A percentile compares a stretch with the other conserved stretches of the same genome.
These are phyloP conservation scores for Emys orbicularis DNA, from an alignment of 2,797 vertebrate species.

Conservation along the genomic window DNA sequence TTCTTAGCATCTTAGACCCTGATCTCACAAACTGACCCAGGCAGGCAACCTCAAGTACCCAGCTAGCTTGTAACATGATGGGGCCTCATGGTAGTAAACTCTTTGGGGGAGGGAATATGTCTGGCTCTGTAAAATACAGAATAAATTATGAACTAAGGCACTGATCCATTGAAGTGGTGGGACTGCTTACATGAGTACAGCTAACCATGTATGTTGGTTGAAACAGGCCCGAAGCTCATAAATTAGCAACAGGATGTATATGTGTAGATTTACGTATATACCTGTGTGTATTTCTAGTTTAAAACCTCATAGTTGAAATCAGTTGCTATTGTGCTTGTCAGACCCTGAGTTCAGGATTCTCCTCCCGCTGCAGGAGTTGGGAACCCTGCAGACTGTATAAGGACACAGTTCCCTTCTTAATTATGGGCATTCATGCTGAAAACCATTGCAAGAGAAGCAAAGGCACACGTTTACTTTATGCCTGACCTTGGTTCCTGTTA, in stretches of 20 bases:
- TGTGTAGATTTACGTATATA: not conserved
- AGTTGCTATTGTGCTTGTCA: not conserved
- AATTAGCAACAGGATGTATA: not conserved
- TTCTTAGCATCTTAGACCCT: not conserved
- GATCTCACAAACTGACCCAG: too few relatives aligned
- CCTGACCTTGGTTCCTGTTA: not conserved
- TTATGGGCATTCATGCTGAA: not conserved
- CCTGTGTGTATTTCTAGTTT: not conserved
- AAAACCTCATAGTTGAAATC: not conserved
- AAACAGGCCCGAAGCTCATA: not conserved
- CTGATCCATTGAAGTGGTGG: too few relatives aligned
- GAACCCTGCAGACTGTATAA: not conserved
- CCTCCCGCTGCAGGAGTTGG: not conserved
- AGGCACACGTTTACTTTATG: accelerated
- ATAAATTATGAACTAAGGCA: not conserved
- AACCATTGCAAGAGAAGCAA: accelerated
- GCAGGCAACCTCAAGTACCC: not conserved
- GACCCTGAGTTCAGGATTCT: not conserved
- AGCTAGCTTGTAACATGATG: not conserved
- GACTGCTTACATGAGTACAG: too few relatives aligned
- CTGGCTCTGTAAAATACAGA: not conserved
- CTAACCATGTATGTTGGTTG: too few relatives aligned
- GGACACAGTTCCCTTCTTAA: not conserved
- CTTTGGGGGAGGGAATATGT: not conserved
- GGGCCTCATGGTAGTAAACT: not conserved